Percentiles rank a stretch among this genome's conserved stretches.
These are phyloP conservation scores for Lepidurus couesii DNA, from an alignment of 1,140 invertebrate species.

Conservation along the genomic window DNA sequence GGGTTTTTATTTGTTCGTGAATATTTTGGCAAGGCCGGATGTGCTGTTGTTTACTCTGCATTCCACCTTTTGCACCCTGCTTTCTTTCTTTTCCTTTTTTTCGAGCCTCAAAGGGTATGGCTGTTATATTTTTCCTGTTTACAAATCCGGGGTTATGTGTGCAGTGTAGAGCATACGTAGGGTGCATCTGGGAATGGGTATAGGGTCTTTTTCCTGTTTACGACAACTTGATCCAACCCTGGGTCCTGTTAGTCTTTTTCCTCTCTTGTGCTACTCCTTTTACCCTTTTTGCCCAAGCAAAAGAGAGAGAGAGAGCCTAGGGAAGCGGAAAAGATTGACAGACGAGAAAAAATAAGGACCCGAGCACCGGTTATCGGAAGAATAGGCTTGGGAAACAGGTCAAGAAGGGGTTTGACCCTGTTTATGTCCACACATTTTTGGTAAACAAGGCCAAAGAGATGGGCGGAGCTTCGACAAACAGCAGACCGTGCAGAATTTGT, in stretches of 20 bases:
- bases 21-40: not conserved
- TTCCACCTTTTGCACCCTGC: not conserved
- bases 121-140: conserved; percentile 19
- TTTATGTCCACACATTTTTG: not conserved
- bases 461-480: not conserved
- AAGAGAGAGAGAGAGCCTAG: not conserved
- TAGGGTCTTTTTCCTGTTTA: conserved; percentile 22
- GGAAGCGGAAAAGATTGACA: conserved; percentile 23
- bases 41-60: conserved; percentile 4
- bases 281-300: not conserved
- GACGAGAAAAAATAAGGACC: conserved; percentile 6
- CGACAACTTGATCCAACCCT: conserved; percentile 22
- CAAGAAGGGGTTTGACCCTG: conserved; percentile 10
- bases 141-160: not conserved
- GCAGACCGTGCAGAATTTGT: too few species aligned
- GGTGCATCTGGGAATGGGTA: conserved; percentile 1
- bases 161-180: not conserved
- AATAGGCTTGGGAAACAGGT: conserved; percentile 21
- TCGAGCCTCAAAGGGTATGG: not conserved
- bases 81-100: not conserved
- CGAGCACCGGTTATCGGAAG: not conserved
- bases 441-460: conserved; percentile 10
- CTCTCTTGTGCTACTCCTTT: conserved; percentile 11
- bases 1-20: not conserved
- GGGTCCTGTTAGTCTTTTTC: conserved; percentile 28